These are phyloP conservation scores for Chelonus insularis DNA, from an alignment of 1,140 invertebrate species.

Conservation along the genomic window DNA sequence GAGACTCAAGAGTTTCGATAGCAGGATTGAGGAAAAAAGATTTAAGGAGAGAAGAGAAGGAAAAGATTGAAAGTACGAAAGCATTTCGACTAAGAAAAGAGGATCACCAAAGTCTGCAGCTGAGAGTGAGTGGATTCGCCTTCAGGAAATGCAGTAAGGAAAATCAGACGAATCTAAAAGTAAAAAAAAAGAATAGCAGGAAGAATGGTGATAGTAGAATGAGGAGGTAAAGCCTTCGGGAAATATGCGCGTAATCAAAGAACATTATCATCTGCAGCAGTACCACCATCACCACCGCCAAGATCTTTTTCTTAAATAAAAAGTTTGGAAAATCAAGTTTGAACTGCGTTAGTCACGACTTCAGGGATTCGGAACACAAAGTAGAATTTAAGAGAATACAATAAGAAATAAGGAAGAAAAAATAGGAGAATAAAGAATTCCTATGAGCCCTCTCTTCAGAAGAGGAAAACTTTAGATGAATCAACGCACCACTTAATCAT, in stretches of 20 bases:
- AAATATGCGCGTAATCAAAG: conserved; percentile 25
- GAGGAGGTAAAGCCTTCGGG: conserved; percentile 11
- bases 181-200: background rate
- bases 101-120: conserved; percentile 18
- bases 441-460: background rate
- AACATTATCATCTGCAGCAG: conserved; percentile 23
- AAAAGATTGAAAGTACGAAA: conserved; percentile 16
- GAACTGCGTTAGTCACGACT: conserved; percentile 17
- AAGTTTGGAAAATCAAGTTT: conserved; percentile 27
- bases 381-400: background rate
- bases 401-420: background rate
- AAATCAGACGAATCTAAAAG: conserved; percentile 10
- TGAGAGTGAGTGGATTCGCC: conserved; percentile 21
- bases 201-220: conserved; percentile 4
- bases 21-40: conserved; percentile 3
- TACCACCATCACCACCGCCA: conserved; percentile 18
- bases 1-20: background rate
- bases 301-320: conserved; percentile 19
- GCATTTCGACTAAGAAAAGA: conserved; percentile 18
- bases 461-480: conserved; percentile 22
- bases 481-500: conserved; percentile 6
- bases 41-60: conserved; percentile 3
- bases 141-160: conserved; percentile 11
- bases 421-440: background rate
- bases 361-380: conserved; percentile 6